phyloP scores from a whole-genome alignment of 2,113 vertebrate genomes.

The Ploceus nigricollis region DNA sequence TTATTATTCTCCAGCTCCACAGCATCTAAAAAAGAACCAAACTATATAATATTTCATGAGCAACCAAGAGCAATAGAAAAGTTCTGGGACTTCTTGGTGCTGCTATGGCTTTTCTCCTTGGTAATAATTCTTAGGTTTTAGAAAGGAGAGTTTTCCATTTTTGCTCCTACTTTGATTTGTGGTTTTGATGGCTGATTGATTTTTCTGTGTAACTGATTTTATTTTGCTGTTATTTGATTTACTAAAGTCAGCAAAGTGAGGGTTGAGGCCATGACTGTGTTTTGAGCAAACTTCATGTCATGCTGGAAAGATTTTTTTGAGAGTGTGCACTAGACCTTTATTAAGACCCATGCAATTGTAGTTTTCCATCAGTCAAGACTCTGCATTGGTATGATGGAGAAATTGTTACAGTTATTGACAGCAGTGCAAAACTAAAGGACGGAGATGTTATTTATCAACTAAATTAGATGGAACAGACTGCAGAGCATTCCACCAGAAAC shows the following conservation, averaged over 20 bases:
- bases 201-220: constrained; percentile 26
- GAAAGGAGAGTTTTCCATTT: background rate
- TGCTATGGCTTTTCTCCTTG: background rate
- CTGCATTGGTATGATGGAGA: background rate
- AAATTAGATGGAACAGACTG: background rate
- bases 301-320: background rate
- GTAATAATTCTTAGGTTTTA: constrained; percentile 1
- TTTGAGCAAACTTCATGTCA: background rate
- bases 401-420: background rate
- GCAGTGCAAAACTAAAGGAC: background rate
- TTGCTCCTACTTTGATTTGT: constrained; percentile 22
- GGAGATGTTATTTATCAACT: background rate
- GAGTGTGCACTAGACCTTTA: background rate
- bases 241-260: background rate
- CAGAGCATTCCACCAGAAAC: background rate
- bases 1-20: background rate
- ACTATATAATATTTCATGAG: background rate
- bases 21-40: background rate
- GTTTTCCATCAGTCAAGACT: background rate
- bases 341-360: background rate
- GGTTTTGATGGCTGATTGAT: constrained; percentile 42
- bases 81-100: background rate
- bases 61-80: background rate
- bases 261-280: background rate
- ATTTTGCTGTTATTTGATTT: constrained; percentile 23